These are phyloP conservation scores for Agrenia bidenticulata DNA, from an alignment of 2,888 invertebrate genomes.

Conservation along the genomic window DNA sequence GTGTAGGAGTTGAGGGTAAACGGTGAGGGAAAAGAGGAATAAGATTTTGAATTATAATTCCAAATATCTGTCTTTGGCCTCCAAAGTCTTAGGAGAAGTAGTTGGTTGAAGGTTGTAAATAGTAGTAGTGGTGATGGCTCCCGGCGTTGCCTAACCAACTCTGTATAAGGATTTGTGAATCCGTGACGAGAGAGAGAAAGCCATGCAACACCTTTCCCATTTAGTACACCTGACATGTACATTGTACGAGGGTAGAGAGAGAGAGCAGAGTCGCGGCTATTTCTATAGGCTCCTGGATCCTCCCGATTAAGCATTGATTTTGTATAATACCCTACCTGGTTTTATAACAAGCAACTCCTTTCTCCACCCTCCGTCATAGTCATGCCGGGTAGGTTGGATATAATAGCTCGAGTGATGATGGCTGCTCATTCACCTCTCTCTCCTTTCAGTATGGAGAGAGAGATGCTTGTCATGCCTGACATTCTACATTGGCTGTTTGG, in stretches of 20 bases:
- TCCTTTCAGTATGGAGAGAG: background rate
- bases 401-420: background rate
- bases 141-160: slow-evolving; percentile 36
- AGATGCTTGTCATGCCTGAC: background rate
- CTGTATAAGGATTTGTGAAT: too few species aligned
- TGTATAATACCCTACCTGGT: slow-evolving; percentile 2
- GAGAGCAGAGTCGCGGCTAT: too few species aligned
- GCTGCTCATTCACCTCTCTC: slow-evolving; percentile 4
- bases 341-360: background rate
- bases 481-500: background rate
- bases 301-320: slow-evolving; percentile 13
- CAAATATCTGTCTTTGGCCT: too few species aligned
- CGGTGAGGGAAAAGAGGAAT: too few species aligned
- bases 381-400: background rate
- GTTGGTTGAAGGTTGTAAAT: too few species aligned
- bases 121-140: slow-evolving; percentile 36
- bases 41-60: too few species aligned
- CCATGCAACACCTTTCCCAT: slow-evolving; percentile 52
- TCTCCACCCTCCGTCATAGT: background rate
- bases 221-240: slow-evolving; percentile 52
- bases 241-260: too few species aligned
- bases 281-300: background rate
- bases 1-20: too few species aligned
- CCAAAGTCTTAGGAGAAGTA: too few species aligned
- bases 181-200: too few species aligned